Evolutionary conservation across 2,113 vertebrate species (phyloP).

Genomic region (Podarcis raffonei): DNA sequence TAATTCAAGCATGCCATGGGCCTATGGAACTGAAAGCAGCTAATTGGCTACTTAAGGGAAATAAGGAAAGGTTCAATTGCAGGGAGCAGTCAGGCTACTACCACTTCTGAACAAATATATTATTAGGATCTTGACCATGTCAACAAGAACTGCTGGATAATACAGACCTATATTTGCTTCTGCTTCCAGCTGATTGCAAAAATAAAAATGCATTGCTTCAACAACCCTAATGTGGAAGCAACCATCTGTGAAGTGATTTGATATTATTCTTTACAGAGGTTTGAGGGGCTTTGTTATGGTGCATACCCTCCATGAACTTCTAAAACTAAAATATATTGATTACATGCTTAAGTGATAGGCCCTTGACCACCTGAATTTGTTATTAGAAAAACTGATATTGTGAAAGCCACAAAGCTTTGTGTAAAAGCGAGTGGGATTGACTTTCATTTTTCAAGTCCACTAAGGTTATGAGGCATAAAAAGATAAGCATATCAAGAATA

Average conservation of each 20-base stretch:
- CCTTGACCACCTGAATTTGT: too few species aligned
- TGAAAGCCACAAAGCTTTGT: too few species aligned
- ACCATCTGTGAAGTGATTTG: background rate
- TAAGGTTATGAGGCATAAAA: too few species aligned
- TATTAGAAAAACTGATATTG: too few species aligned
- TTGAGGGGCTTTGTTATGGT: background rate
- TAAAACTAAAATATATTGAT: too few species aligned
- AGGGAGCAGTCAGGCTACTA: background rate
- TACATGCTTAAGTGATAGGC: too few species aligned
- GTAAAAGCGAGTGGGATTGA: too few species aligned
- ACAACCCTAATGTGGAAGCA: background rate
- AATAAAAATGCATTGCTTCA: background rate
- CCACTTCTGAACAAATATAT: background rate
- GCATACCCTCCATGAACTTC: background rate
- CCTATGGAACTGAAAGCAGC: background rate
- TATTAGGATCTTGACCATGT: background rate
- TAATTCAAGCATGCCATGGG: background rate
- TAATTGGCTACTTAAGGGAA: background rate
- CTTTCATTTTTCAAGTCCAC: too few species aligned
- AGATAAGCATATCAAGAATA: too few species aligned
- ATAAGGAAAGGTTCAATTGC: background rate
- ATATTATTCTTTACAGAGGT: background rate
- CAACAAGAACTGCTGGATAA: background rate
- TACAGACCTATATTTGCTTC: background rate
- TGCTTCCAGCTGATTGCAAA: background rate